Percentiles rank a stretch among this genome's conserved stretches.
Evolutionary conservation across 2,113 vertebrate genomes (phyloP).

Genomic region (Nesogale talazaci): DNA sequence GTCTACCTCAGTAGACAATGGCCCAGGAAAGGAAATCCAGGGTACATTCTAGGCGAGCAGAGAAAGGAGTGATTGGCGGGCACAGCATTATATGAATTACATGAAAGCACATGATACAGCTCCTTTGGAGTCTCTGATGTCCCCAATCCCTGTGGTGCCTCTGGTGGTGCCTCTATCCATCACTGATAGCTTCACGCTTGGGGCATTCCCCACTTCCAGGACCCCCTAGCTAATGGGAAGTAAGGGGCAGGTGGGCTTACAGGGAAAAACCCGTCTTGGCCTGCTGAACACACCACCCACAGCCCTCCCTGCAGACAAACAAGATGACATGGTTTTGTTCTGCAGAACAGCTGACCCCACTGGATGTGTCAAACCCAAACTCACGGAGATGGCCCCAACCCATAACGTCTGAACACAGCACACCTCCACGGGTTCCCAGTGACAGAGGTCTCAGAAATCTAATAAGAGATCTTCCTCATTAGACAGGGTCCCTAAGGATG

Average conservation of each 20-base stretch:
- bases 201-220: accelerated
- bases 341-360: background rate
- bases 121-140: no score
- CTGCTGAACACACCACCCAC: background rate
- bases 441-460: no score
- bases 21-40: no score
- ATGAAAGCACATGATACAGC: accelerated
- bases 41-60: background rate
- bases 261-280: accelerated
- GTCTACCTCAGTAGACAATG: accelerated
- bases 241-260: background rate
- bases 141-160: background rate
- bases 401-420: no score
- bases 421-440: no score
- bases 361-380: background rate
- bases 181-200: background rate
- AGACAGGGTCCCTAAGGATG: no score
- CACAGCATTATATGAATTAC: background rate
- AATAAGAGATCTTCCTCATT: no score
- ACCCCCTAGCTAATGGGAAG: background rate
- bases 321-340: background rate
- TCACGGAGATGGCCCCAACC: no score
- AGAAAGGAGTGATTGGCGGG: accelerated
- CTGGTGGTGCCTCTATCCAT: background rate
- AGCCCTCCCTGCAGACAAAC: accelerated